Conservation (phyloP, 1,140 invertebrate species). For the Piezodorus guildinii region DNA sequence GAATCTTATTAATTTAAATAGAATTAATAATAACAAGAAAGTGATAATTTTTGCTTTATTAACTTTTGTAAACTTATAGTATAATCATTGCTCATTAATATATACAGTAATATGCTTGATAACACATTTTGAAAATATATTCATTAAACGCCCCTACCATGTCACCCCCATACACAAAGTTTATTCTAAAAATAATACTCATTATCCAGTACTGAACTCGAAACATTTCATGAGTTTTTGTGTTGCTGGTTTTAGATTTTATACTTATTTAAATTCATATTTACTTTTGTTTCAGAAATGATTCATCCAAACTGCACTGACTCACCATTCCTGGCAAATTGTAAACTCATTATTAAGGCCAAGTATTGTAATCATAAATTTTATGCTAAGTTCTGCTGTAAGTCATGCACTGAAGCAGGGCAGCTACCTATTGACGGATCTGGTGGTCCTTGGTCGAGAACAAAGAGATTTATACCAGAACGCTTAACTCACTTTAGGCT, state of each 20-base stretch:
- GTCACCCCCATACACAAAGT: too few relatives aligned
- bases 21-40: too few relatives aligned
- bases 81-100: too few relatives aligned
- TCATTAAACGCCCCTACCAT: too few relatives aligned
- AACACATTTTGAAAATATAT: too few relatives aligned
- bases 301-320: constrained; percentile 71
- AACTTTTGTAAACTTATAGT: too few relatives aligned
- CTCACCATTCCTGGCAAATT: constrained; percentile 80
- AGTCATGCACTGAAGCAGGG: constrained; percentile 75
- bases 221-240: too few relatives aligned
- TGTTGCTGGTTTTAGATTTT: not conserved
- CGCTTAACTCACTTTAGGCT: not conserved
- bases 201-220: too few relatives aligned
- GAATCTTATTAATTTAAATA: too few relatives aligned
- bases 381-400: constrained; percentile 87
- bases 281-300: constrained; percentile 40
- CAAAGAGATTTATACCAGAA: not conserved
- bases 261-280: not conserved
- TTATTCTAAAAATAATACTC: too few relatives aligned
- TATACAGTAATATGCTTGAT: too few relatives aligned
- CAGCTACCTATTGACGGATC: constrained; percentile 33
- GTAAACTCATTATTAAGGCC: constrained; percentile 68
- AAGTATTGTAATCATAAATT: constrained; percentile 74
- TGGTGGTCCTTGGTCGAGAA: not conserved
- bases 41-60: too few relatives aligned